These are phyloP conservation scores for Pristis pectinata DNA, from an alignment of 2,797 vertebrate species.

Conservation along the genomic window DNA sequence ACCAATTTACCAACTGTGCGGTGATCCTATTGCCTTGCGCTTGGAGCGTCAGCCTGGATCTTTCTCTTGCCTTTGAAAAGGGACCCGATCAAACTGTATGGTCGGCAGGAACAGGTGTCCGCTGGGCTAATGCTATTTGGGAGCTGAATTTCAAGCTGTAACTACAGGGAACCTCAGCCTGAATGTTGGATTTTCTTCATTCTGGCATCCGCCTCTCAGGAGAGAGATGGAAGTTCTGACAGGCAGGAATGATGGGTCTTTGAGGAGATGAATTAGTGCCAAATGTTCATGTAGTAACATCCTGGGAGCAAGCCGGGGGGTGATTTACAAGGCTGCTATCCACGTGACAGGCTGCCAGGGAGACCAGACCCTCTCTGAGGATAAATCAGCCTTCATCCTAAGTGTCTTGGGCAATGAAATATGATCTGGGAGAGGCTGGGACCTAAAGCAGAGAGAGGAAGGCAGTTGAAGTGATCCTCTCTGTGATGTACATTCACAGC, in stretches of 20 bases:
- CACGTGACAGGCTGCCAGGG: neutral
- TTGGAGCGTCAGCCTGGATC: neutral
- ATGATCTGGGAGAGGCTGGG: neutral
- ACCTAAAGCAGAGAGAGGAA: neutral
- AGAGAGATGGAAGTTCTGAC: neutral
- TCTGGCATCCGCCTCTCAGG: no score
- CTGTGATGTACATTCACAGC: neutral
- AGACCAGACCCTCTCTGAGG: neutral
- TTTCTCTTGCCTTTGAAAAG: neutral
- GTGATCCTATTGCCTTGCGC: no score
- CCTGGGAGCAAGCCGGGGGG: neutral
- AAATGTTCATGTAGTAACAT: neutral
- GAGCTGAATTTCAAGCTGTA: neutral
- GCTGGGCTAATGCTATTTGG: neutral
- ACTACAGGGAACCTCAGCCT: neutral
- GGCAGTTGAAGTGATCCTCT: neutral
- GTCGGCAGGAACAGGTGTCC: no score
- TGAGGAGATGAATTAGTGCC: conserved; percentile 2
- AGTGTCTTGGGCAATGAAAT: neutral
- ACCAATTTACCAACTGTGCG: no score
- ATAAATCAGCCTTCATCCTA: neutral
- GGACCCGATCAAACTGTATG: no score
- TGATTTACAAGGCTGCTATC: conserved; percentile 23
- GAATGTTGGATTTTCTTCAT: neutral
- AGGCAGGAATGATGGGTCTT: neutral